Base-by-base conservation (phyloP, 2,113 vertebrate genomes). In the Archilochus colubris region DNA sequence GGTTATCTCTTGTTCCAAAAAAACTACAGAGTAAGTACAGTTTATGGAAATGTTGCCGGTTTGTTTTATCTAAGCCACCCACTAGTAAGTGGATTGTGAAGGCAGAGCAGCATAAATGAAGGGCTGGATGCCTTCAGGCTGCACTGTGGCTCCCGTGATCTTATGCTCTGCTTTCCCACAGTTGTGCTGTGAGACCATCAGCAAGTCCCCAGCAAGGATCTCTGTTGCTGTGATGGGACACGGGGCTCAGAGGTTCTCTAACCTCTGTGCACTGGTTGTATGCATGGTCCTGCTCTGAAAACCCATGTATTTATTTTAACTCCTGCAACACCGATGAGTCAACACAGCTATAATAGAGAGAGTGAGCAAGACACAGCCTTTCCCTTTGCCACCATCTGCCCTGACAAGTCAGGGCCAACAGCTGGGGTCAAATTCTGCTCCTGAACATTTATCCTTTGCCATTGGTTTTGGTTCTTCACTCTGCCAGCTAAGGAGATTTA, bases 181-280 rank as follows among this genome's bases (percentile, higher is more conserved):
- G 48, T n/a, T 80, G 55, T 72, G 67, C 51, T 80, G 27, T 0
- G 2, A 62, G 74, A 51, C 15, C 4, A 4, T 18, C 78, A 36
- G 12, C 0, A 1, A 83, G 33, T 27, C 23, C 84, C 33, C 70
- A 25, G 46, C 36, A 70, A 82, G 59, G 43, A 85, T 4, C 51
- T 74, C 62, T 75, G 43, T 48, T 73, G 43, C 82, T 77, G 63
- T 12, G 46, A 16, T 20, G 62, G 78, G n/a, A 57, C 11, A 1
- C 0, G 9, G 44, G 55, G 43, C 75, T 40, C 53, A 36, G 18
- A 69, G 18, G 18, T 92, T 57, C 33, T 67, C 64, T 61, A 14
- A 53, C 28, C 51, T 14, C 51, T 14, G 5, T 4, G 3, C 20
- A 10, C 1, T 0, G 0, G 19, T 6, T 76, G 20, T 36, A 15